phyloP scores from a whole-genome alignment of 2,888 invertebrate genomes.

The Thecophora atra region DNA sequence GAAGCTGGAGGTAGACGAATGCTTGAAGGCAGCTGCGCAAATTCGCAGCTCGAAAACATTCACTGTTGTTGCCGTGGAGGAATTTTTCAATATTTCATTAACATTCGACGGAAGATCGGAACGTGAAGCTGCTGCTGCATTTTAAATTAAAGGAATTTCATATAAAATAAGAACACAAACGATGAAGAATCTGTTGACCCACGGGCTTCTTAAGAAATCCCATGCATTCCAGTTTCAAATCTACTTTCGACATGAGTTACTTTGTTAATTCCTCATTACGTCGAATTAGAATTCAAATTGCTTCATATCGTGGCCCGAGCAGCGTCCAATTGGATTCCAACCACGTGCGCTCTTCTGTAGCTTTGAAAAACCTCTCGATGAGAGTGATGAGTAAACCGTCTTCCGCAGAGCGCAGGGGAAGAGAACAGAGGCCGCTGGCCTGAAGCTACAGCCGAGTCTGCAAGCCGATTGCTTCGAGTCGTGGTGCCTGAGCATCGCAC shows the following conservation, averaged over 20 bases:
- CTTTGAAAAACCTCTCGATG: background rate
- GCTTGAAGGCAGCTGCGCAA: conserved; percentile 42
- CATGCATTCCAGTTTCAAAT: too few relatives aligned
- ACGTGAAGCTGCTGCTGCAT: too few relatives aligned
- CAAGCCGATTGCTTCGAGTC: background rate
- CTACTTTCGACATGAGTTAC: too few relatives aligned
- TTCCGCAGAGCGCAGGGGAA: background rate
- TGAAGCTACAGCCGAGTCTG: background rate
- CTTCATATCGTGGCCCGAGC: background rate
- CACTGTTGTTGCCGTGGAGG: conserved; percentile 39
- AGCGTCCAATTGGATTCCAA: background rate
- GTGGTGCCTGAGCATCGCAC: background rate
- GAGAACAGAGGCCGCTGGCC: background rate
- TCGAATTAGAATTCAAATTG: conserved; percentile 3
- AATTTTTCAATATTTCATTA: conserved; percentile 61
- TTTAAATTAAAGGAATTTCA: too few relatives aligned
- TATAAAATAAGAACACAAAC: background rate
- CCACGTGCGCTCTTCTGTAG: background rate
- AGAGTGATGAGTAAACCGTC: background rate
- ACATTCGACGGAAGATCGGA: conserved; percentile 45
- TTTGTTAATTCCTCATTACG: too few relatives aligned
- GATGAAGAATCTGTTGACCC: too few relatives aligned
- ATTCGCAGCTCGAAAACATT: conserved; percentile 52
- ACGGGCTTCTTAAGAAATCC: too few relatives aligned
- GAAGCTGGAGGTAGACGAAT: conserved; percentile 10